phyloP scores from a whole-genome alignment of 1,140 invertebrate genomes.

The Leptopilina clavipes region DNA sequence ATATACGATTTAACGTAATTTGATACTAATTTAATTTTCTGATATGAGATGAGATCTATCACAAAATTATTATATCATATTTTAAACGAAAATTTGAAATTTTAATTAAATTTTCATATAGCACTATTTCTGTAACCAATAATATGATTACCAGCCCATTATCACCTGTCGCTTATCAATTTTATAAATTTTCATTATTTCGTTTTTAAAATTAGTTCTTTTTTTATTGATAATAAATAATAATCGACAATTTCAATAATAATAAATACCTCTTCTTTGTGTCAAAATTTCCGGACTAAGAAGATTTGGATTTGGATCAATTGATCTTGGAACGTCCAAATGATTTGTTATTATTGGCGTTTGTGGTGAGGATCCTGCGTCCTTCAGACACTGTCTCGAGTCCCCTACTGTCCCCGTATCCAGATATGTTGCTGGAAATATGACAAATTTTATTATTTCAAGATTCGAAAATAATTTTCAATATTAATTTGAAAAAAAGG shows the following conservation, averaged over 20 bases:
- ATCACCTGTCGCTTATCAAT: too few species aligned
- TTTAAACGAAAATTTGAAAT: background rate
- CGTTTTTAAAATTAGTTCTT: too few species aligned
- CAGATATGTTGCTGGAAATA: conserved; percentile 71
- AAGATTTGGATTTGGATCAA: conserved; percentile 85
- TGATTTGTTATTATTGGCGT: conserved; percentile 84
- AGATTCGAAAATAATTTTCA: too few species aligned
- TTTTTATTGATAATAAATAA: too few species aligned
- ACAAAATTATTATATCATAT: background rate
- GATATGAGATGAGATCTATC: background rate
- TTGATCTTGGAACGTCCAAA: conserved; percentile 82
- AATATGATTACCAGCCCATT: too few species aligned
- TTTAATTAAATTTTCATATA: background rate
- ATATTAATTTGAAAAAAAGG: too few species aligned
- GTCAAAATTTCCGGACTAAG: conserved; percentile 86
- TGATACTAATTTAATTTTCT: conserved; percentile 14
- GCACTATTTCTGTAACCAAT: too few species aligned
- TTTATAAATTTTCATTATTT: too few species aligned
- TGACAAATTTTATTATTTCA: too few species aligned
- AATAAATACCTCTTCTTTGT: conserved; percentile 80
- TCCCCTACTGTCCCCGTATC: conserved; percentile 75
- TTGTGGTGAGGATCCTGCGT: conserved; percentile 77
- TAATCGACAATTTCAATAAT: too few species aligned
- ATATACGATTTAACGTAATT: conserved; percentile 4
- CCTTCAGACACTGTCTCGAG: conserved; percentile 79